phyloP scores from a whole-genome alignment of 1,140 invertebrate genomes.

The Diprion similis region DNA sequence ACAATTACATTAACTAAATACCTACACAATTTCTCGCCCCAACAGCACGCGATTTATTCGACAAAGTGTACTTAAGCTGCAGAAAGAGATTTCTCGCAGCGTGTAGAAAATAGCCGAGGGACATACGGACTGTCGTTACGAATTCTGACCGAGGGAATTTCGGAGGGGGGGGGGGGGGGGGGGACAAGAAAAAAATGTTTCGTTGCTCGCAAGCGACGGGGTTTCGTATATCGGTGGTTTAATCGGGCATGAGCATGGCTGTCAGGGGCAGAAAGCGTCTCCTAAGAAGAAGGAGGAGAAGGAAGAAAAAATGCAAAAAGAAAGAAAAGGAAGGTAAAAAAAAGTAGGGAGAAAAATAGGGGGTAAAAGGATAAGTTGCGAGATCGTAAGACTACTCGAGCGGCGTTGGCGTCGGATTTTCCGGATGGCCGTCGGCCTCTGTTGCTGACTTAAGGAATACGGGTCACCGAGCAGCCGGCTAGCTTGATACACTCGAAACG shows the following conservation, averaged over 20 bases:
- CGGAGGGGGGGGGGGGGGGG: no score
- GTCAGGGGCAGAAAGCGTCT: neutral
- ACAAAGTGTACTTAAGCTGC: no score
- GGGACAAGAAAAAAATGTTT: no score
- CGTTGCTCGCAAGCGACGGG: no score
- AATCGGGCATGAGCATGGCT: neutral
- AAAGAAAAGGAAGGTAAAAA: neutral
- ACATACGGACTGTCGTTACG: no score
- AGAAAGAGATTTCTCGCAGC: no score
- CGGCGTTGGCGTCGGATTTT: neutral
- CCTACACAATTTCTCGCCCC: no score
- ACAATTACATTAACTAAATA: no score
- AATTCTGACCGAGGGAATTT: no score
- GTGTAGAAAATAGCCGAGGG: no score
- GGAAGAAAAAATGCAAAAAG: neutral
- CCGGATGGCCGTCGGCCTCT: neutral
- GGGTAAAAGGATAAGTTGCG: conserved; percentile 2
- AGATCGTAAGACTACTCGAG: neutral
- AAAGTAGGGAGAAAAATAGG: neutral
- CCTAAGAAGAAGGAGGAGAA: neutral
- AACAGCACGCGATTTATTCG: no score
- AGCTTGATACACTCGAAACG: neutral
- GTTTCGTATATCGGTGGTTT: neutral
- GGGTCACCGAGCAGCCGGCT: neutral
- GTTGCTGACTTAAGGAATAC: neutral